Conservation (phyloP, 1,140 invertebrate genomes). For the Ericerus pela region DNA sequence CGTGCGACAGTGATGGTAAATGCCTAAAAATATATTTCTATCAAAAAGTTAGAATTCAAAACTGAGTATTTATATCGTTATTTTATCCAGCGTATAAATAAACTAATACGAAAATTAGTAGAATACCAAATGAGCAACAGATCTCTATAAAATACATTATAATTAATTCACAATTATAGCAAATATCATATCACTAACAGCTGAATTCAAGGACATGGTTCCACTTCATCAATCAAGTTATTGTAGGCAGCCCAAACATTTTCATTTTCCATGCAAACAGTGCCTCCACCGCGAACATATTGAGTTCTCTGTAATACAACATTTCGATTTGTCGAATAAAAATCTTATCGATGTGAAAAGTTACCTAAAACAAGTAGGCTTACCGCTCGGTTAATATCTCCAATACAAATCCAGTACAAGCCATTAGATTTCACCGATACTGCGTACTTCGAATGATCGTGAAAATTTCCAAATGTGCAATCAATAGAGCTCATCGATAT, state of each 20-base stretch:
- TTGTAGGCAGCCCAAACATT: background rate
- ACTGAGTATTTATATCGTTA: too few relatives aligned
- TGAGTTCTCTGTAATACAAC: constrained; percentile 33
- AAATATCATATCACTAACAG: too few relatives aligned
- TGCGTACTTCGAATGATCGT: constrained; percentile 88
- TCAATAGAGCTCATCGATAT: background rate
- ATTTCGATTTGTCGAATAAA: background rate
- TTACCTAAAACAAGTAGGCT: constrained; percentile 23
- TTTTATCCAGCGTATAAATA: too few relatives aligned
- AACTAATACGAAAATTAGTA: too few relatives aligned
- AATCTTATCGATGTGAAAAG: background rate
- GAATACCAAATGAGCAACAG: too few relatives aligned
- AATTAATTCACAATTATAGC: too few relatives aligned
- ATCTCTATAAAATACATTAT: too few relatives aligned
- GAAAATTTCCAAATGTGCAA: constrained; percentile 16
- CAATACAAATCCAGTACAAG: constrained; percentile 66
- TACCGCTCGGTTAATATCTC: constrained; percentile 84
- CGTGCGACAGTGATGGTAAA: too few relatives aligned
- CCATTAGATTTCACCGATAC: constrained; percentile 33
- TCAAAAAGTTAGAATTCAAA: too few relatives aligned
- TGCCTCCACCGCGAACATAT: constrained; percentile 62
- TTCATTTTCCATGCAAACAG: constrained; percentile 44
- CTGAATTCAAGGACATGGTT: constrained; percentile 6
- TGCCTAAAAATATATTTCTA: too few relatives aligned
- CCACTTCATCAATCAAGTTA: background rate